phyloP scores from a whole-genome alignment of 2,113 vertebrate genomes.

The Hydropotes inermis region DNA sequence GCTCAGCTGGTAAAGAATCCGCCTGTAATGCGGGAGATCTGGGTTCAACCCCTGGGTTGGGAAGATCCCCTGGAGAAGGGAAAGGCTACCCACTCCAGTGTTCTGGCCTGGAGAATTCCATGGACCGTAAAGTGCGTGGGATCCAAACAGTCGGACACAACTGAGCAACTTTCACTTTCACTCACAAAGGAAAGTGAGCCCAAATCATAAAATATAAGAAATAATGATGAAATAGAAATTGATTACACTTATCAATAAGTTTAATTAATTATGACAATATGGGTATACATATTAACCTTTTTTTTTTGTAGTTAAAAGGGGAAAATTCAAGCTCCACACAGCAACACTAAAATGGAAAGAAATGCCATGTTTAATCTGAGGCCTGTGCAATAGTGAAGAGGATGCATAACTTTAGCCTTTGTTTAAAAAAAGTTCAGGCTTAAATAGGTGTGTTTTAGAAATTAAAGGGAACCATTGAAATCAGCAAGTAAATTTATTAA shows the following conservation, averaged over 20 bases:
- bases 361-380: not conserved
- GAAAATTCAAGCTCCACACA: not conserved
- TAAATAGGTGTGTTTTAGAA: not conserved
- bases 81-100: not conserved
- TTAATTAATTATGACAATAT: not conserved
- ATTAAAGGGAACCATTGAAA: not conserved
- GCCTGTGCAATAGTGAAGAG: not conserved
- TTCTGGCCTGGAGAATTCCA: not conserved
- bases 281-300: not conserved
- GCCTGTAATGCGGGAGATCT: not conserved
- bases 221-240: not conserved
- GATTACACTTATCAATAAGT: not conserved
- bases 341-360: not conserved
- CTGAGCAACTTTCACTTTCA: not conserved
- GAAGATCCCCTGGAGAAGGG: not conserved
- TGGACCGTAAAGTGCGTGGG: not conserved
- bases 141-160: not conserved
- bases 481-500: conserved; percentile 9
- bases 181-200: not conserved
- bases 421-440: not conserved
- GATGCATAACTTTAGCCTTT: not conserved
- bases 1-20: not conserved
- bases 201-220: not conserved
- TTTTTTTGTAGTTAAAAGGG: not conserved
- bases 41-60: not conserved